These are phyloP conservation scores for Pocillopora grandis DNA, from an alignment of 92 coral and sea anemone species.

Conservation along the genomic window DNA sequence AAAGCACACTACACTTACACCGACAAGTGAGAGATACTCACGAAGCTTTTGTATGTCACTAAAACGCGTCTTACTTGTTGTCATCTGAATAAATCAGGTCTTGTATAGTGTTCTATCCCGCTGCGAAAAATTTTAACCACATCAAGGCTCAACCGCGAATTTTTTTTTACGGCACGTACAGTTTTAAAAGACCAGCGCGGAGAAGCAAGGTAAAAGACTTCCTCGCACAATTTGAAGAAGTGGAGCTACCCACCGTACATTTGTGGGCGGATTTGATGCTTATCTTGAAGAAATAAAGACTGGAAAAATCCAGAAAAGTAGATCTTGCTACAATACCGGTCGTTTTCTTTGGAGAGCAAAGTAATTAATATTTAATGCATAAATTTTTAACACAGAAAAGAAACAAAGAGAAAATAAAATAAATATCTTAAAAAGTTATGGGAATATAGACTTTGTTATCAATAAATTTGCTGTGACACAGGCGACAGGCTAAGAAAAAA, in stretches of 20 bases:
- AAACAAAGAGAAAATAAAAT: conserved; percentile 12
- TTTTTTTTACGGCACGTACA: not conserved
- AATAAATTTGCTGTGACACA: not conserved
- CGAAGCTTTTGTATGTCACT: not conserved
- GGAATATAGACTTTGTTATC: not conserved
- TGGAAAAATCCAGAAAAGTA: not conserved
- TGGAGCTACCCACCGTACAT: not conserved
- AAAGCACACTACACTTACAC: not conserved
- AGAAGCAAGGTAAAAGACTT: not conserved
- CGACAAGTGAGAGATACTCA: not conserved
- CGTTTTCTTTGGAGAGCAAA: conserved; percentile 11
- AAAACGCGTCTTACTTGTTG: not conserved
- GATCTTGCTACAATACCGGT: not conserved
- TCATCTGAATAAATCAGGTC: not conserved
- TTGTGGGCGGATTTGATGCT: no score
- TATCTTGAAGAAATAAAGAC: not conserved
- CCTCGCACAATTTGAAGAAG: not conserved
- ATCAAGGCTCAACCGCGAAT: conserved; percentile 8
- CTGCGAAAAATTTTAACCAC: conserved; percentile 11
- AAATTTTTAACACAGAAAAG: conserved; percentile 5
- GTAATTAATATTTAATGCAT: conserved; percentile 21
- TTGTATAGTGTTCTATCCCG: not conserved
- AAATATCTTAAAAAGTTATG: not conserved
- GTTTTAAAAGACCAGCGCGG: not conserved
- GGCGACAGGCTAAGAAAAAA: not conserved